Evolutionary conservation across 2,113 vertebrate species (phyloP).

Genomic region (Marmota monax): DNA sequence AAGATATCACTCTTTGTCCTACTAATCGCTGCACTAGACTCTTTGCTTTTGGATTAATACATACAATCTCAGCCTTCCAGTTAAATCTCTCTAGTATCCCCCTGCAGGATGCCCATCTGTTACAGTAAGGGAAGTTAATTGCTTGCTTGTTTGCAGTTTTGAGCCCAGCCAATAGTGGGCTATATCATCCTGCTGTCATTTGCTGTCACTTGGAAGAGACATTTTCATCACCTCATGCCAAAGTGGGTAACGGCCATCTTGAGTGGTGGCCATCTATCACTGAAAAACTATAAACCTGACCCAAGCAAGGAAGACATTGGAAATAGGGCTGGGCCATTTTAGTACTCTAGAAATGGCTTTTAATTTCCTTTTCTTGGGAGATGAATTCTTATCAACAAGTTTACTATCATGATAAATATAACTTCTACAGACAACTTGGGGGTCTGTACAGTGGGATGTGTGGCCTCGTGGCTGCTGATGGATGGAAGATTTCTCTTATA

Average conservation of each 20-base stretch:
- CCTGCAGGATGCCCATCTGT: neutral
- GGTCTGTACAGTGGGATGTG: neutral
- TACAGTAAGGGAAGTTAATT: neutral
- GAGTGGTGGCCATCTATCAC: neutral
- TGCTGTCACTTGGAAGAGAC: neutral
- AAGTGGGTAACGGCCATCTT: neutral
- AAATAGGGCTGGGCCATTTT: neutral
- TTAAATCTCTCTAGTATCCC: too few species aligned
- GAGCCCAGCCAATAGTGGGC: neutral
- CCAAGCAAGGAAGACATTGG: neutral
- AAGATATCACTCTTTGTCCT: neutral
- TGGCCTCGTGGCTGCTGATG: neutral
- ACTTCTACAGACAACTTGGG: too few species aligned
- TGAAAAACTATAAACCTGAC: neutral
- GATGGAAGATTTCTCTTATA: neutral
- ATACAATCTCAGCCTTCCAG: accelerated
- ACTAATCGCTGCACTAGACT: neutral
- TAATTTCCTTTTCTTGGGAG: neutral
- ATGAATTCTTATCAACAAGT: neutral
- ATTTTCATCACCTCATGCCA: neutral
- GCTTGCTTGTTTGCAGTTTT: neutral
- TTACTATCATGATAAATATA: neutral
- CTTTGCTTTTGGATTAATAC: neutral
- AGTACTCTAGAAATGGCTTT: neutral
- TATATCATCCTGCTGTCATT: neutral